phyloP scores from a whole-genome alignment of 2,797 vertebrate species.

The Nothura maculosa region DNA sequence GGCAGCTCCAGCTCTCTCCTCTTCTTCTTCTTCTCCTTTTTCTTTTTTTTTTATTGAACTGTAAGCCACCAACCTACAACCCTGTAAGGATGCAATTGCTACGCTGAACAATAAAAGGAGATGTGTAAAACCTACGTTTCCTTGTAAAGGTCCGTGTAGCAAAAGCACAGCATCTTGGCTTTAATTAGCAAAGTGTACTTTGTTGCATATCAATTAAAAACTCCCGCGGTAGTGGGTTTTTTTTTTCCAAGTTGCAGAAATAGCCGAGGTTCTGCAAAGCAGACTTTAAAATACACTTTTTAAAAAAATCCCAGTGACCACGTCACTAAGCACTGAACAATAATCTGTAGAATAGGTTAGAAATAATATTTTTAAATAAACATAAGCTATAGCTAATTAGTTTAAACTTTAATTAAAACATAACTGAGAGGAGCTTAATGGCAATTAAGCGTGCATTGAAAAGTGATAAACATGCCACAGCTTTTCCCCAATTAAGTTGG shows the following conservation, averaged over 20 bases:
- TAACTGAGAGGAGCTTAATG: slow-evolving; percentile 11
- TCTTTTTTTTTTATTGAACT: slow-evolving; percentile 78
- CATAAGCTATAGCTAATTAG: not conserved
- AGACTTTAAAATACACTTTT: slow-evolving; percentile 70
- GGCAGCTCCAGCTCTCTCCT: slow-evolving; percentile 75
- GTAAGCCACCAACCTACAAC: slow-evolving; percentile 85
- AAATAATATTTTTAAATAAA: not conserved
- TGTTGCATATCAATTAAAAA: slow-evolving; percentile 89
- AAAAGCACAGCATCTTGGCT: slow-evolving; percentile 85
- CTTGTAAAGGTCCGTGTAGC: slow-evolving; percentile 89
- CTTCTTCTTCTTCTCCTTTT: slow-evolving; percentile 27
- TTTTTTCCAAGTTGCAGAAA: slow-evolving; percentile 56
- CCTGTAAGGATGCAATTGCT: slow-evolving; percentile 85
- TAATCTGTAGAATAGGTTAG: not conserved
- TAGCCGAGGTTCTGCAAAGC: slow-evolving; percentile 79
- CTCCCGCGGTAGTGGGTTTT: slow-evolving; percentile 39
- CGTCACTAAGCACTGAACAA: not conserved
- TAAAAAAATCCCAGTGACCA: slow-evolving; percentile 21
- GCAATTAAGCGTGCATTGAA: slow-evolving; percentile 57
- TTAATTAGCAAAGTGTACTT: slow-evolving; percentile 90
- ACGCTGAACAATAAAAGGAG: slow-evolving; percentile 85
- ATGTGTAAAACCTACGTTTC: slow-evolving; percentile 87
- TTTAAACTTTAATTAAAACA: slow-evolving; percentile 6
- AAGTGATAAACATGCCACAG: slow-evolving; percentile 28
- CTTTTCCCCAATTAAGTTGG: slow-evolving; percentile 10